Conservation (phyloP, 2,113 vertebrate genomes). For the Ascaphus truei region DNA sequence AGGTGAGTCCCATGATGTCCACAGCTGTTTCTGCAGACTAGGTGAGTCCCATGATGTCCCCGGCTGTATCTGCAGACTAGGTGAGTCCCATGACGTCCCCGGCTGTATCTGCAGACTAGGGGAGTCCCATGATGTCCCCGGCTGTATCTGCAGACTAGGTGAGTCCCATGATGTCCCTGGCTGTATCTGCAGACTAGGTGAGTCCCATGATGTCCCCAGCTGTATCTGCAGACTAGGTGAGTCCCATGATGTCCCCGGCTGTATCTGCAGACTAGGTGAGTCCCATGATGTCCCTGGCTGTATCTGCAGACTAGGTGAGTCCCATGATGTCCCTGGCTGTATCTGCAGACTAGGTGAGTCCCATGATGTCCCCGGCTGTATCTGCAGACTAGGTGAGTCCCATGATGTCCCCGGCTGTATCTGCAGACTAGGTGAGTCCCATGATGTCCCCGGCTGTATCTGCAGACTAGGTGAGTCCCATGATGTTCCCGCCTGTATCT, state of each 20-base stretch:
- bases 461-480: not conserved
- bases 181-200: not conserved
- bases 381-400: not conserved
- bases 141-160: not conserved
- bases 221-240: not conserved
- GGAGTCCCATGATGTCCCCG: not conserved
- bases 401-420: not conserved
- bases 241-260: not conserved
- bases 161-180: not conserved
- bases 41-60: not conserved
- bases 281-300: not conserved
- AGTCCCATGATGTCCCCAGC: not conserved
- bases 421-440: not conserved
- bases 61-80: not conserved
- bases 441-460: not conserved
- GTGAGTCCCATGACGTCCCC: not conserved
- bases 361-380: not conserved
- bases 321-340: not conserved
- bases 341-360: not conserved
- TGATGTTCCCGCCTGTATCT: not conserved
- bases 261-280: not conserved
- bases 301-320: not conserved
- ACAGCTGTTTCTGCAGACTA: not conserved
- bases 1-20: not conserved
- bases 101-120: not conserved